phyloP scores from a whole-genome alignment of 2,888 invertebrate species.

The Limenitis camilla region DNA sequence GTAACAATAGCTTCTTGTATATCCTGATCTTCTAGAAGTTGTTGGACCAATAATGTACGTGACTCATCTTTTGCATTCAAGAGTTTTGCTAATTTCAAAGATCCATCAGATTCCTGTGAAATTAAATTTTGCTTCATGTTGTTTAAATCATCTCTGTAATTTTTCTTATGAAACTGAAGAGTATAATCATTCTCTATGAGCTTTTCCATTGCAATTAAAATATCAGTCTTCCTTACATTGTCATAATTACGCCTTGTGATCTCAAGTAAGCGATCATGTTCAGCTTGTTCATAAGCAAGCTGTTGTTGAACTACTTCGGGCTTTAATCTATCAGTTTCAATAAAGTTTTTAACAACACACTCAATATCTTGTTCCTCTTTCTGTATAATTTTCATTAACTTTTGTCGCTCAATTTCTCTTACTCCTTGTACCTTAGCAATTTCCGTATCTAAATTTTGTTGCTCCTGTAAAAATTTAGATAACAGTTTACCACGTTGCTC shows the following conservation, averaged over 20 bases:
- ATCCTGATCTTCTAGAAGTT: constrained; percentile 79
- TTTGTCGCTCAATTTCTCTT: constrained; percentile 77
- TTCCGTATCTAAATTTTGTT: constrained; percentile 78
- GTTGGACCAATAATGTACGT: constrained; percentile 74
- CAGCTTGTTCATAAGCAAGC: constrained; percentile 78
- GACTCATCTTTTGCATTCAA: constrained; percentile 77
- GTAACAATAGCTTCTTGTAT: constrained; percentile 83
- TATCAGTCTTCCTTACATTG: constrained; percentile 78
- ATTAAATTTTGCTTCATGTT: constrained; percentile 78
- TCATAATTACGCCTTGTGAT: constrained; percentile 74
- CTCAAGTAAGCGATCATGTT: constrained; percentile 78
- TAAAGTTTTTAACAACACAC: constrained; percentile 77
- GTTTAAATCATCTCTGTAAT: constrained; percentile 78
- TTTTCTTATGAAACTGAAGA: constrained; percentile 74
- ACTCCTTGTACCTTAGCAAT: constrained; percentile 80
- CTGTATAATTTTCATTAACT: constrained; percentile 76
- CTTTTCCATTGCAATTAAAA: constrained; percentile 81
- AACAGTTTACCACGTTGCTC: constrained; percentile 77
- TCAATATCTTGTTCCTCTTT: constrained; percentile 79
- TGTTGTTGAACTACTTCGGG: constrained; percentile 78
- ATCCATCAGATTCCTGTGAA: constrained; percentile 74
- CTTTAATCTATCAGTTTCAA: constrained; percentile 72
- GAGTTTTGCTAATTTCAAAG: constrained; percentile 74
- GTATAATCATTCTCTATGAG: constrained; percentile 79
- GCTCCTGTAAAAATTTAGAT: constrained; percentile 72